Evolutionary conservation across 2,888 invertebrate species (phyloP).

Genomic region (Ichneumoninae sp.): DNA sequence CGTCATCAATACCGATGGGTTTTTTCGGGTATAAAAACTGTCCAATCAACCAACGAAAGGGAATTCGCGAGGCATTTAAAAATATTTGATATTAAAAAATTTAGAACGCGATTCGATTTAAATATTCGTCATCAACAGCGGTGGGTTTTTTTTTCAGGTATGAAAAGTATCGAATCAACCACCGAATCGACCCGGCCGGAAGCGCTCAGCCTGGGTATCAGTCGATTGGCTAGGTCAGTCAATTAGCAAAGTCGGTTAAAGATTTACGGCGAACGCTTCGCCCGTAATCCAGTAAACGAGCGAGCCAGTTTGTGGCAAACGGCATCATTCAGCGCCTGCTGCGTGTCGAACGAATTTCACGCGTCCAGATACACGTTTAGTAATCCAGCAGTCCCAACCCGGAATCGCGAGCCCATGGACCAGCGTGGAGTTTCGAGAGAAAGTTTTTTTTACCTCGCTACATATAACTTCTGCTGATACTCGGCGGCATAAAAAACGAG

Average conservation of each 20-base stretch:
- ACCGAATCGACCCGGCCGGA: neutral
- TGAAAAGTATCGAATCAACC: neutral
- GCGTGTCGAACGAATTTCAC: conserved; percentile 9
- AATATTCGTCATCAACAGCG: too few species aligned
- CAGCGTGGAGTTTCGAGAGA: conserved; percentile 61
- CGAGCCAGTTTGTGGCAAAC: conserved; percentile 17
- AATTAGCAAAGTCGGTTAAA: conserved; percentile 29
- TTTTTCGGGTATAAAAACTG: neutral
- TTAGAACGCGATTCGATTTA: too few species aligned
- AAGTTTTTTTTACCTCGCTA: conserved; percentile 54
- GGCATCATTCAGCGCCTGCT: conserved; percentile 45
- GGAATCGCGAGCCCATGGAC: conserved; percentile 53
- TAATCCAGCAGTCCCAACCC: conserved; percentile 51
- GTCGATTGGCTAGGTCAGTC: neutral
- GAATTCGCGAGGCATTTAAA: too few species aligned
- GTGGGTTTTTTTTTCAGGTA: too few species aligned
- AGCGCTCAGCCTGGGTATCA: neutral
- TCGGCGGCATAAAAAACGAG: conserved; percentile 9
- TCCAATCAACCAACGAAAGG: conserved; percentile 12
- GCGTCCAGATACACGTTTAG: conserved; percentile 59
- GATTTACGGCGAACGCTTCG: conserved; percentile 34
- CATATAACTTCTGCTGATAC: conserved; percentile 14
- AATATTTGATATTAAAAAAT: neutral
- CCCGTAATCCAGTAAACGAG: conserved; percentile 14
- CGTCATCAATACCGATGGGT: neutral